Evolutionary conservation across 2,797 vertebrate genomes (phyloP).

Genomic region (Astyanax mexicanus): DNA sequence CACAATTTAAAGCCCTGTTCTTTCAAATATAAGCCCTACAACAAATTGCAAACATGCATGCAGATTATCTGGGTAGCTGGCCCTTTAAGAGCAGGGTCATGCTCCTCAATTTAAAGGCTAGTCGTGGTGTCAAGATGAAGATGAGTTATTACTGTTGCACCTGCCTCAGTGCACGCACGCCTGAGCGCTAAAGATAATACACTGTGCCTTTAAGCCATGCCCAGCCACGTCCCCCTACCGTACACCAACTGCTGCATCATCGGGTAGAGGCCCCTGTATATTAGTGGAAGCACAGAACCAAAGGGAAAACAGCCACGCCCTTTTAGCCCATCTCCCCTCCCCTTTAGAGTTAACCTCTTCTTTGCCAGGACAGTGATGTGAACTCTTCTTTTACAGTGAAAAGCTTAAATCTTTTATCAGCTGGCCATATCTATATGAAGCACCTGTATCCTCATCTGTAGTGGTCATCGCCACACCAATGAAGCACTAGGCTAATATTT

Average conservation of each 20-base stretch:
- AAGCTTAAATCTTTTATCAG: no score
- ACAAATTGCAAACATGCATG: background rate
- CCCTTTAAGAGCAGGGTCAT: background rate
- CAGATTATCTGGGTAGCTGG: background rate
- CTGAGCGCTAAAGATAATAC: constrained; percentile 15
- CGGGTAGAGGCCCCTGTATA: background rate
- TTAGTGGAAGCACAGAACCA: background rate
- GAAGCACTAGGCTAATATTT: no score
- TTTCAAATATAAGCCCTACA: background rate
- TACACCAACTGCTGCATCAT: constrained; percentile 10
- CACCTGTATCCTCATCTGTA: no score
- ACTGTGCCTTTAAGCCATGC: constrained; percentile 17
- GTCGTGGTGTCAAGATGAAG: constrained; percentile 1
- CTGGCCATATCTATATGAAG: no score
- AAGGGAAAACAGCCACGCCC: constrained; percentile 1
- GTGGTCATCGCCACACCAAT: no score
- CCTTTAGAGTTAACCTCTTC: constrained; percentile 13
- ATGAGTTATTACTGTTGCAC: constrained; percentile 21
- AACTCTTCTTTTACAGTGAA: no score
- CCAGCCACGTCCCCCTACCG: background rate
- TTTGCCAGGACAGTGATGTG: background rate
- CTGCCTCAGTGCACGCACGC: constrained; percentile 5
- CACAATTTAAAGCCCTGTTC: background rate
- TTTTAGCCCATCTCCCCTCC: background rate
- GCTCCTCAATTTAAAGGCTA: background rate